Base-by-base conservation (phyloP, 2,888 invertebrate species). In the Alentia gelatinosa region DNA sequence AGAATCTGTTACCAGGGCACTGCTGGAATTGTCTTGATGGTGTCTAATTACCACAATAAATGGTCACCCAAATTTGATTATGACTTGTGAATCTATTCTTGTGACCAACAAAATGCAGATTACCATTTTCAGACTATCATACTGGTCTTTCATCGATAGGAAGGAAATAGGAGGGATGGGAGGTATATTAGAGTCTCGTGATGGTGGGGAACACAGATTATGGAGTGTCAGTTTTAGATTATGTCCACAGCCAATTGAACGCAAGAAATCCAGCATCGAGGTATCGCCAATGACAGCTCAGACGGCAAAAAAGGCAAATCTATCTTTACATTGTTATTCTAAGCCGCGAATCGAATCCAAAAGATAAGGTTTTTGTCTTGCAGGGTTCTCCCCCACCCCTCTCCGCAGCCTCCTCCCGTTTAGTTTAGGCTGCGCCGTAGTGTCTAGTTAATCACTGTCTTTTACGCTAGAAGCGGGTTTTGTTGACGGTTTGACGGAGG, bases 251-350 rank as follows among this genome's bases (percentile, higher is more conserved):
- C 68, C 26, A 68, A 68, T 68, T 26, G 12, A 26, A 9, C 68
- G 15, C 30, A 68, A 68, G 68, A 68, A 68, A 30, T 12, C 26
- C 33, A 26, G 3, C 68, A 9, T 63, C 1, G 68, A 39, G 39
- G 39, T 39, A 79, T 35, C 79, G 26, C 23, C 23, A 39, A 79
- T 79, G 79, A 79, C 79, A 79, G 79, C 79, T 35, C 23, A 79
- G 39, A 39, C 79, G n/a, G 37, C n/a, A 37, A 35, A 79, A 79
- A 79, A 79, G n/a, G 37, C 79, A 37, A 39, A 39, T 39, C 79
- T 79, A 79, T 79, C 79, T 79, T 79, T 79, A 39, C 39, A 39
- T 39, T 37, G 79, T 37, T 79, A 79, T 79, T 79, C 79, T 79
- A 39, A 39, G 79, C 79, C 39, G 39, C 35, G 37, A 79, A 37